phyloP scores from a whole-genome alignment of 2,888 invertebrate species.

The Drosophila trichaetosa region DNA sequence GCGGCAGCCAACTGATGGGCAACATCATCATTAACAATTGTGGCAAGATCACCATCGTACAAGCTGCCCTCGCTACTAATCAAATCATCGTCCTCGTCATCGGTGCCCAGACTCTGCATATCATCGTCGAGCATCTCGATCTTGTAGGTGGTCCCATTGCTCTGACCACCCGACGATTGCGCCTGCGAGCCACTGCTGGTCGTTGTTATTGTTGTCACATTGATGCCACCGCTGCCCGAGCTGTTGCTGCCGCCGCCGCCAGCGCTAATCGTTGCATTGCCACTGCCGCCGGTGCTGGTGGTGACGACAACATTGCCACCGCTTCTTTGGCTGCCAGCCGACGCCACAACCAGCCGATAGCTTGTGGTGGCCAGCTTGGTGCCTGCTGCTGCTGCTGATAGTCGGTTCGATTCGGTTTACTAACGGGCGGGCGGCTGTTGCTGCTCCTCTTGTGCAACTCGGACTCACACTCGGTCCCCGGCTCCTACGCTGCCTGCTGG shows the following conservation, averaged over 20 bases:
- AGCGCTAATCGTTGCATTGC: slow-evolving; percentile 68
- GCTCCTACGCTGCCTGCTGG: not conserved
- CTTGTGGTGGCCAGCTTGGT: slow-evolving; percentile 72
- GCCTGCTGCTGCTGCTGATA: slow-evolving; percentile 14
- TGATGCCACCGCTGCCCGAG: slow-evolving; percentile 68
- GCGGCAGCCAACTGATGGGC: slow-evolving; percentile 98
- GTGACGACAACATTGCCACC: slow-evolving; percentile 65
- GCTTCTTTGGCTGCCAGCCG: slow-evolving; percentile 65
- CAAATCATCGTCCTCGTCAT: slow-evolving; percentile 94
- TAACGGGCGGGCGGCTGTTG: not conserved
- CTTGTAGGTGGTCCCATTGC: slow-evolving; percentile 86
- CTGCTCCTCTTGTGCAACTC: slow-evolving; percentile 6
- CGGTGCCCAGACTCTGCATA: slow-evolving; percentile 88
- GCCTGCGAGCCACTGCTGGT: slow-evolving; percentile 75
- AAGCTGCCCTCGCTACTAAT: slow-evolving; percentile 92
- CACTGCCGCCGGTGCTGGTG: slow-evolving; percentile 43
- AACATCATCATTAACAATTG: slow-evolving; percentile 91
- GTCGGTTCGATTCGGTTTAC: not conserved
- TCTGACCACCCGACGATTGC: slow-evolving; percentile 62
- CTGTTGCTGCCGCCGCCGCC: slow-evolving; percentile 42
- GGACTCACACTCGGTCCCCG: not conserved
- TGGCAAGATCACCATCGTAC: slow-evolving; percentile 93
- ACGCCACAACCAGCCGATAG: slow-evolving; percentile 68
- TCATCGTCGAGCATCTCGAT: slow-evolving; percentile 90
- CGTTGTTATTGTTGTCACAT: slow-evolving; percentile 84